Evolutionary conservation across 2,113 vertebrate genomes (phyloP), one percentile per base, ranked within the genome.

Genomic region (Spermophilus dauricus): DNA sequence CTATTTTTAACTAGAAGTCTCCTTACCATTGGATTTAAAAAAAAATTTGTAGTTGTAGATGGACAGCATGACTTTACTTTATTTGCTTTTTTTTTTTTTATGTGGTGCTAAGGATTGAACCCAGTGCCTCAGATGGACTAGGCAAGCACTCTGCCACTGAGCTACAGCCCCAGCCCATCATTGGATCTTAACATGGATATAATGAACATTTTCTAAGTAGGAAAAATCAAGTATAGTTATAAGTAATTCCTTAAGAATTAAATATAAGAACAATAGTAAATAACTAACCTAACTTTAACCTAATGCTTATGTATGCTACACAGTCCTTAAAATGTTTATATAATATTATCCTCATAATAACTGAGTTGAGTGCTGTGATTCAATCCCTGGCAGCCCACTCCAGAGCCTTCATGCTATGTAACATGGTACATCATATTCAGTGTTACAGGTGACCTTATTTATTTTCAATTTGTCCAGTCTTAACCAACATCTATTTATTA

Each of bases 401-500:
- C 37, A 86, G 75, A 83, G 30, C 22, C 70, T 70, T 56, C 84
- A 45, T 12, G 37, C 69, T 91, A 17, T 51, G 76, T 17, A 67
- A 77, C 14, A 42, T 45, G 69, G 24, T 73, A 28, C 17, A 18
- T 63, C 20, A 90, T 81, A 56, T 90, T 88, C 42, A 69, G 86
- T 95, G 20, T 34, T 82, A 95, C 24, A 88, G 34, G 67, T 65
- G 56, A 58, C 58, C 72, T 93, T 45, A 2, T 72, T 45, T 90
- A 84, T 89, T 97, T 96, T 89, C 69, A 58, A 67, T 88, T 63
- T 93, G 28, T 67, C 76, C 87, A n/a, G 20, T 90, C 37, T 81
- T 48, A 91, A 51, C 48, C 48, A 51, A 88, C 37, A 20, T 37
- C 51, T 72, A 75, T 70, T 85, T 92, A 70, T 75, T 88, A 8